Base-by-base conservation (phyloP, 1,140 invertebrate genomes). In the Lamellibrachia luymesi region DNA sequence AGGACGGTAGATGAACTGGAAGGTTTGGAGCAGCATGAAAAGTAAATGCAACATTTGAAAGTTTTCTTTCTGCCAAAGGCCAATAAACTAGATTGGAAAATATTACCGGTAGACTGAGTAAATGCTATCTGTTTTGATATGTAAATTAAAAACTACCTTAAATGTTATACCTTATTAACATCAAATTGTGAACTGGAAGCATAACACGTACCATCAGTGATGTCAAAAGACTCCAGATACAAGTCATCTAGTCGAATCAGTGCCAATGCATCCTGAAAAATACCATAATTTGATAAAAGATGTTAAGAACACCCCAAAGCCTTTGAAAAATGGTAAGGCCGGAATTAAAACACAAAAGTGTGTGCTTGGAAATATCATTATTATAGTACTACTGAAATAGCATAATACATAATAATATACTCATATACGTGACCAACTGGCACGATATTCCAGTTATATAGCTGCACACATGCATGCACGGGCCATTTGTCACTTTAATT, bases 141-240 rank as follows among this genome's bases (percentile, higher is more conserved):
- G 52, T 56, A 56, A 4, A 17, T 80, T 80, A 64, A 27, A 50
- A 50, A 51, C n/a, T 13, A 22, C 10, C 8, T n/a, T 90, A 93
- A 93, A 91, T 38, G 5, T 93, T 80, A 92, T 2, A 92, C 27
- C 25, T 91, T 50, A 91, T 91, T 10, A 38, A 2, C 22, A 91
- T 13, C 2, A 50, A 10, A 91, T 91, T 50, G 27, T 27, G 13
- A 93, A 17, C 25, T 38, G 50, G 56, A 80, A 94, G 64, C 90
- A 94, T 25, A 7, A 50, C 27, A 95, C 22, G 94, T 95, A 97
- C 97, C 97, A 97, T 99, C 99, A 96, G 98, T 98, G 51, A 99
- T 97, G 97, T 99, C 98, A 97, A 99, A 99, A 0, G 98, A 98
- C 97, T 99, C 99, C 0, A 99, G 97, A 96, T 99, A 99, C 2